Evolutionary conservation across 2,888 invertebrate genomes (phyloP).

Genomic region (Papilio protenor): DNA sequence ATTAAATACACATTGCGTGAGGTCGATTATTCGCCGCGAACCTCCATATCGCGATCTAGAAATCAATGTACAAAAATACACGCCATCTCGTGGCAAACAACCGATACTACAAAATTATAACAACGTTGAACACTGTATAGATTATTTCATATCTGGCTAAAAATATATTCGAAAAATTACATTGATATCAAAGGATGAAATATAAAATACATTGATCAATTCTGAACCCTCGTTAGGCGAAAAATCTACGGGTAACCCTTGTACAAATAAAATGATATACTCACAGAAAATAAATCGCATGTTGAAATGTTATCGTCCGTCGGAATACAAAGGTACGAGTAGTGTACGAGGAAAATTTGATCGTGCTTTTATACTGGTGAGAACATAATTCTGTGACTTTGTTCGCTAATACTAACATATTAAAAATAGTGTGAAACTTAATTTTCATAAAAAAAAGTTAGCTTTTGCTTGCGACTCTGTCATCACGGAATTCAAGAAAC

Average conservation of each 20-base stretch:
- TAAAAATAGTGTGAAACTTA: too few species aligned
- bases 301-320: constrained; percentile 24
- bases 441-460: too few species aligned
- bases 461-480: too few species aligned
- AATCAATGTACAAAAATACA: too few species aligned
- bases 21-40: too few species aligned
- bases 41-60: too few species aligned
- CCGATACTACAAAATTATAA: too few species aligned
- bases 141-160: neutral
- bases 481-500: too few species aligned
- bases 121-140: too few species aligned
- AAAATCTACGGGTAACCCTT: neutral
- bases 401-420: neutral
- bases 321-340: constrained; percentile 1
- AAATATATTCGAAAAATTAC: neutral
- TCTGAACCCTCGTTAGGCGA: constrained; percentile 2
- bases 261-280: constrained; percentile 27
- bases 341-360: constrained; percentile 2
- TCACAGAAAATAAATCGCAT: constrained; percentile 32
- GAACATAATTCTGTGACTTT: neutral
- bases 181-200: neutral
- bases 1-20: too few species aligned
- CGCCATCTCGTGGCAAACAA: too few species aligned
- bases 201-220: constrained; percentile 11
- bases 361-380: constrained; percentile 15